phyloP scores from a whole-genome alignment of 2,888 invertebrate genomes.

The Habrosyne pyritoides region DNA sequence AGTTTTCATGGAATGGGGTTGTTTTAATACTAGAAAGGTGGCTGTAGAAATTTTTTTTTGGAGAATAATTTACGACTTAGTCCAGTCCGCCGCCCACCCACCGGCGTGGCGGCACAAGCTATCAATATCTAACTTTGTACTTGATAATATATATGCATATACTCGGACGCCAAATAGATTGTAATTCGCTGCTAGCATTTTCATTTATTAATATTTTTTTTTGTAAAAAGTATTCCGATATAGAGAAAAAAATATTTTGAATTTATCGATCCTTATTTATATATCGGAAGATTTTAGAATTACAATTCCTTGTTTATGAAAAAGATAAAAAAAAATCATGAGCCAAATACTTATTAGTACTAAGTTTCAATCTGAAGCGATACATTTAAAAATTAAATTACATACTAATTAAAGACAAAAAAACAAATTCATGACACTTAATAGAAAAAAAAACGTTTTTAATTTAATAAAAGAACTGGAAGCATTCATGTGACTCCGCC shows the following conservation, averaged over 20 bases:
- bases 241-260: slow-evolving; percentile 45
- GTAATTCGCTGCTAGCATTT: slow-evolving; percentile 54
- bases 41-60: slow-evolving; percentile 43
- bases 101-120: slow-evolving; percentile 48
- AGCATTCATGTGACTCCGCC: slow-evolving; percentile 72
- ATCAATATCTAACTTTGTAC: slow-evolving; percentile 76
- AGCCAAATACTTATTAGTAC: slow-evolving; percentile 60
- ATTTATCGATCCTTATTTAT: slow-evolving; percentile 59
- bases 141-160: slow-evolving; percentile 65
- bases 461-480: slow-evolving; percentile 56
- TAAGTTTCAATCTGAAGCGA: slow-evolving; percentile 60
- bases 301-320: slow-evolving; percentile 35
- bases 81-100: slow-evolving; percentile 34
- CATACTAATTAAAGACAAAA: slow-evolving; percentile 71
- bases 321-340: slow-evolving; percentile 44
- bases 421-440: slow-evolving; percentile 73
- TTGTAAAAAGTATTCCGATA: slow-evolving; percentile 30
- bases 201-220: slow-evolving; percentile 36
- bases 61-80: slow-evolving; percentile 56
- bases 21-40: slow-evolving; percentile 57
- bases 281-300: slow-evolving; percentile 46
- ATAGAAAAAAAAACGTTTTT: slow-evolving; percentile 46
- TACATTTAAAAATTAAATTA: slow-evolving; percentile 70
- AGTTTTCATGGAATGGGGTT: slow-evolving; percentile 58
- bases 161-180: slow-evolving; percentile 68